Percentiles rank a stretch among this genome's conserved stretches.
phyloP scores from a whole-genome alignment of 2,113 vertebrate genomes.

The Sula dactylatra region DNA sequence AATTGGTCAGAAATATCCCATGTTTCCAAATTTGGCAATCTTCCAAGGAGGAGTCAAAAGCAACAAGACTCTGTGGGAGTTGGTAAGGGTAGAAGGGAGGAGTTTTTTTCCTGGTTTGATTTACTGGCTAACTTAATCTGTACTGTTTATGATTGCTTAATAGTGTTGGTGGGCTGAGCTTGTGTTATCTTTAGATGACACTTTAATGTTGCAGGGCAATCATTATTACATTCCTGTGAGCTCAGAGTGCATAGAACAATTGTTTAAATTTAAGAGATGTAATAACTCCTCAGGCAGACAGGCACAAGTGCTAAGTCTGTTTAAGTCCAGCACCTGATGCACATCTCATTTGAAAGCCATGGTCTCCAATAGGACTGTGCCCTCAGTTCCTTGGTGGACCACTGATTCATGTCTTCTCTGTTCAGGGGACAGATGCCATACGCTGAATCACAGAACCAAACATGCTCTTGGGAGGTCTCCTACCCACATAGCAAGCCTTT shows the following conservation, averaged over 20 bases:
- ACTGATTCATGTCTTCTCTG: background rate
- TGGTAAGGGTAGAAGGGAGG: background rate
- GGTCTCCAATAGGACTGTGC: background rate
- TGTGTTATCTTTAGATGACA: conserved; percentile 6
- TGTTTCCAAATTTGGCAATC: conserved; percentile 2
- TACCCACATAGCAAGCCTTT: background rate
- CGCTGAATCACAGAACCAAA: background rate
- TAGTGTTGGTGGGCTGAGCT: background rate
- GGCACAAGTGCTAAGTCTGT: background rate
- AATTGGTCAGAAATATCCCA: background rate
- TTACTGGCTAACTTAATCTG: background rate
- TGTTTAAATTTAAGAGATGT: background rate
- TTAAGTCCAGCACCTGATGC: background rate
- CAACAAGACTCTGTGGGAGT: background rate
- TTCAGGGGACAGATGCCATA: background rate
- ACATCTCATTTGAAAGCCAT: background rate
- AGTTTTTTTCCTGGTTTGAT: background rate
- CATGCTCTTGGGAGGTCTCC: background rate
- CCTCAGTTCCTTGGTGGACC: background rate
- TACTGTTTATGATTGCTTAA: background rate
- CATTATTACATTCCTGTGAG: background rate
- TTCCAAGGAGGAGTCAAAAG: conserved; percentile 14
- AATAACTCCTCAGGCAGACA: background rate
- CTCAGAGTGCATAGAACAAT: background rate
- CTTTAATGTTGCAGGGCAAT: background rate